These are phyloP conservation scores for Brachypalpus laphriformis DNA, from an alignment of 2,888 invertebrate species.

Conservation along the genomic window DNA sequence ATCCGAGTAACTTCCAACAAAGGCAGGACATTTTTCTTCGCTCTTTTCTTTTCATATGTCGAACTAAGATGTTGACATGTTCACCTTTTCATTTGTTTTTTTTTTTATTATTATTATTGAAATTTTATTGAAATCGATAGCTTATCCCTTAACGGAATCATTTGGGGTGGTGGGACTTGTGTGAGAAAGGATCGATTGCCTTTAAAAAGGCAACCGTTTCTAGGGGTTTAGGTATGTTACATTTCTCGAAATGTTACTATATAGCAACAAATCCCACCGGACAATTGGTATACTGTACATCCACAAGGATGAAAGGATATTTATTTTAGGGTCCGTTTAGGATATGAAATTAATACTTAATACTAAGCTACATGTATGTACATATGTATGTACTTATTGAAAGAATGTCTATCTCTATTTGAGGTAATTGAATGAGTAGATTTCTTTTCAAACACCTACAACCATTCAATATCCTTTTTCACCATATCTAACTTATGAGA, in stretches of 20 bases:
- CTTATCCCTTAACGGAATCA: conserved; percentile 59
- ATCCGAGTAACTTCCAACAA: too few relatives aligned
- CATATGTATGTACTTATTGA: conserved; percentile 23
- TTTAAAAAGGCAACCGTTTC: conserved; percentile 54
- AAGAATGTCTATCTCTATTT: too few relatives aligned
- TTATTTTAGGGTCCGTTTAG: conserved; percentile 40
- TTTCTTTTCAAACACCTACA: too few relatives aligned
- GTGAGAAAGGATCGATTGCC: conserved; percentile 32
- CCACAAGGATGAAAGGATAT: conserved; percentile 55
- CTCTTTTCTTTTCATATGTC: background rate
- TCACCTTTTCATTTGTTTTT: background rate
- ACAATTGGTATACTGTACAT: conserved; percentile 53
- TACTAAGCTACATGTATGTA: conserved; percentile 7
- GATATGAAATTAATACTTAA: conserved; percentile 6
- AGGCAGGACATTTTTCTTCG: too few relatives aligned
- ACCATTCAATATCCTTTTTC: too few relatives aligned
- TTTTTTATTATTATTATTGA: background rate
- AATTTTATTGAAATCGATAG: conserved; percentile 17
- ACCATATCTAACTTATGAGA: too few relatives aligned
- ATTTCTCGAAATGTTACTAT: conserved; percentile 35
- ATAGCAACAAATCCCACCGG: conserved; percentile 73
- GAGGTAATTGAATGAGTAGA: background rate
- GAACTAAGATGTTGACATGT: too few relatives aligned
- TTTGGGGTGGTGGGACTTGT: conserved; percentile 72
- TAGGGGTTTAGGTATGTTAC: background rate